Percentiles rank a stretch among this genome's conserved stretches.
These are phyloP conservation scores for Chironomus striatipennis DNA, from an alignment of 1,140 invertebrate species.

Conservation along the genomic window DNA sequence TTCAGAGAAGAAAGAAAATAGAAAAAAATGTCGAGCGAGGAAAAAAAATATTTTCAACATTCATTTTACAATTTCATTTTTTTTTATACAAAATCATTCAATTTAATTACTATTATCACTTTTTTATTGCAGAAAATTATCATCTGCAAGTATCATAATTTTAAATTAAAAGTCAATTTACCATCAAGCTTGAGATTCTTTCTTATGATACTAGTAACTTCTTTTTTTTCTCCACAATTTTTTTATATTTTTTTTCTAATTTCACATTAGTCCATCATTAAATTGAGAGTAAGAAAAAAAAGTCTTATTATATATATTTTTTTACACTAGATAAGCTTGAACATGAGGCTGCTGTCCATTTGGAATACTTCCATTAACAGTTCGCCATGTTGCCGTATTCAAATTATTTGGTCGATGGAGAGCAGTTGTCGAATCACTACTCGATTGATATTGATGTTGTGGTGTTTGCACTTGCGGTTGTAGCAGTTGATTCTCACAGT, in stretches of 20 bases:
- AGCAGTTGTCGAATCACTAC: background rate
- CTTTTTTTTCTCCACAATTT: too few species aligned
- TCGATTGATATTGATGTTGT: constrained; percentile 7
- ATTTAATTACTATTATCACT: constrained; percentile 20
- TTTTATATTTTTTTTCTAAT: too few species aligned
- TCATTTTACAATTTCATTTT: background rate
- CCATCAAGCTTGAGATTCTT: background rate
- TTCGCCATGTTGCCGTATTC: constrained; percentile 21
- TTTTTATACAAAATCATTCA: constrained; percentile 19
- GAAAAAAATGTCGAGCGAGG: background rate
- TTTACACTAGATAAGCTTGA: constrained; percentile 34
- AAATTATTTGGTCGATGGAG: background rate
- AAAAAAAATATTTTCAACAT: background rate
- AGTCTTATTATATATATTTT: background rate
- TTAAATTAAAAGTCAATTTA: background rate
- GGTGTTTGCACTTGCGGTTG: constrained; percentile 15
- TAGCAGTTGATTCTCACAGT: constrained; percentile 26
- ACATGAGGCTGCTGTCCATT: constrained; percentile 32
- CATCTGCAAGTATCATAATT: background rate
- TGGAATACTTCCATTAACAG: constrained; percentile 28
- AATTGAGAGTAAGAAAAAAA: too few species aligned
- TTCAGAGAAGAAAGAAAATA: background rate
- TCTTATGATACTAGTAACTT: too few species aligned
- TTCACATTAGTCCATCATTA: too few species aligned
- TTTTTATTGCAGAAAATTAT: constrained; percentile 11